Evolutionary conservation across 2,797 vertebrate genomes (phyloP).

Genomic region (Myiotriccus ornatus): DNA sequence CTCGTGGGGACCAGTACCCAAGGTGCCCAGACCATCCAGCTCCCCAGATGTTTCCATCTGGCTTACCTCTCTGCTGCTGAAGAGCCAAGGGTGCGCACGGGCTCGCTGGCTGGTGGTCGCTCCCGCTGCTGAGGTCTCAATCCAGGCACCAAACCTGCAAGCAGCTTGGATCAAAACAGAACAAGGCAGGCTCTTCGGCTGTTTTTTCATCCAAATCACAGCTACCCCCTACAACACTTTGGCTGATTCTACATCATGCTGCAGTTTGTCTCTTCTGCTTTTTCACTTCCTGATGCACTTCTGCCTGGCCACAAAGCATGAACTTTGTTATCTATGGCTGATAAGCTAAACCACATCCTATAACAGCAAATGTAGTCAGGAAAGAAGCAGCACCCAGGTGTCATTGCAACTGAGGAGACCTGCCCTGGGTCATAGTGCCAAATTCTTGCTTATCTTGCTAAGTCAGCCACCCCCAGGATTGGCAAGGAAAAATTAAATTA

Average conservation of each 20-base stretch:
- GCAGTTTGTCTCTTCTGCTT: background rate
- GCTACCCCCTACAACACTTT: rapidly evolving
- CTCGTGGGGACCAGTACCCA: rapidly evolving
- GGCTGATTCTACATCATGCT: background rate
- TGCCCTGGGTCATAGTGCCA: conserved; percentile 13
- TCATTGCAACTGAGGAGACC: background rate
- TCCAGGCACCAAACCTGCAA: background rate
- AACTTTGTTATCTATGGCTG: conserved; percentile 52
- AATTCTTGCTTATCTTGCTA: background rate
- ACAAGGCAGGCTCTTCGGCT: background rate
- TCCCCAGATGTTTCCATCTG: background rate
- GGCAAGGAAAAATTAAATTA: background rate
- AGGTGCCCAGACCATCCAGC: rapidly evolving
- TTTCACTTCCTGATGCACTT: conserved; percentile 30
- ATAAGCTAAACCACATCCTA: conserved; percentile 9
- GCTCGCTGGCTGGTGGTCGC: background rate
- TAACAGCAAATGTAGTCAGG: background rate
- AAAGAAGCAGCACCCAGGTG: conserved; percentile 3
- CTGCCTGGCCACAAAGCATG: background rate
- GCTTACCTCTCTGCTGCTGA: conserved; percentile 34
- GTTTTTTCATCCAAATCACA: background rate
- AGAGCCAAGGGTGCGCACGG: background rate
- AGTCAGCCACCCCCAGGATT: background rate
- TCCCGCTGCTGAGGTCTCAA: background rate
- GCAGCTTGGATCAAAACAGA: background rate